A percentile compares a stretch with the other conserved stretches of the same genome.
These are phyloP conservation scores for Aricia agestis DNA, from an alignment of 1,140 invertebrate species.

Conservation along the genomic window DNA sequence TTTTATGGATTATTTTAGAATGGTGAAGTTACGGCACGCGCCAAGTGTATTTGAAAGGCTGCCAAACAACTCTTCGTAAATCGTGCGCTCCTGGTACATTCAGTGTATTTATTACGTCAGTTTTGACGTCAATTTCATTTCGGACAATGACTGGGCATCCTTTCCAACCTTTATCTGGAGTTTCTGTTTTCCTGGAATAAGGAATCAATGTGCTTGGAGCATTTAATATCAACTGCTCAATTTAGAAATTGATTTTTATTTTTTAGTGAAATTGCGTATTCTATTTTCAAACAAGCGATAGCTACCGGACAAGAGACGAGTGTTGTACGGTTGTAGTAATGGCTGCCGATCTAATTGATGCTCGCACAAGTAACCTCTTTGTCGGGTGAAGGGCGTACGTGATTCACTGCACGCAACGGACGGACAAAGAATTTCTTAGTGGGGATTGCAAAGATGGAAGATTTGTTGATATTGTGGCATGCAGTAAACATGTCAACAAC, in stretches of 20 bases:
- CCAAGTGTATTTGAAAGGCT: background rate
- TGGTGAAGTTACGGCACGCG: background rate
- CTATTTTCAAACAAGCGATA: no score
- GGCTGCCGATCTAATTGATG: background rate
- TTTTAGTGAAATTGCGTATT: no score
- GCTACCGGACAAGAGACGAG: background rate
- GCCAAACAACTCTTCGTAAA: constrained; percentile 17
- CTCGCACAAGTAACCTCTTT: constrained; percentile 4
- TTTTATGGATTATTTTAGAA: background rate
- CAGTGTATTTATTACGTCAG: constrained; percentile 20
- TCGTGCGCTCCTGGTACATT: constrained; percentile 42
- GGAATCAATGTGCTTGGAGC: background rate
- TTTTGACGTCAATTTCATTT: constrained; percentile 14
- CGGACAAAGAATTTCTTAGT: background rate
- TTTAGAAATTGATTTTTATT: no score
- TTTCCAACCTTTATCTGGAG: background rate
- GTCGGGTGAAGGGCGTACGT: constrained; percentile 12
- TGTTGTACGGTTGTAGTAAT: background rate
- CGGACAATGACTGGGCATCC: background rate
- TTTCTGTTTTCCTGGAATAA: background rate
- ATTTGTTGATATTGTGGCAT: constrained; percentile 1
- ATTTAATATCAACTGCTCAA: no score
- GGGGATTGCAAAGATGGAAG: background rate
- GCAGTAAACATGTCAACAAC: background rate
- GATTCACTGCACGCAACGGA: constrained; percentile 10